Evolutionary conservation across 1,140 invertebrate species (phyloP).

Genomic region (Eufriesea mexicana): DNA sequence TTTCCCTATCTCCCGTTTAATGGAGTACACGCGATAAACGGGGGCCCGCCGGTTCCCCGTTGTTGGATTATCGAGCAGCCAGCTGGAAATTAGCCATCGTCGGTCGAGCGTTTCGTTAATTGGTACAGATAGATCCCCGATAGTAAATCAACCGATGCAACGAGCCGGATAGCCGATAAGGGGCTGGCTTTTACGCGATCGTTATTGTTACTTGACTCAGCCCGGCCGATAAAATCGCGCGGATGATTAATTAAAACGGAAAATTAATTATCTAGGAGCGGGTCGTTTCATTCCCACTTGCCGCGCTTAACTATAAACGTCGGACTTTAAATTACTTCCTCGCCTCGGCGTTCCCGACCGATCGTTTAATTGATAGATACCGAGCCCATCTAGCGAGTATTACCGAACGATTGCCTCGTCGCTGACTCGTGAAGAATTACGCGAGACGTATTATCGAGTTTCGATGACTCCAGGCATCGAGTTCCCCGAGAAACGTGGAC

Average conservation of each 20-base stretch:
- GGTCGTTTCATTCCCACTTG: constrained; percentile 47
- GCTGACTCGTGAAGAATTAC: constrained; percentile 1
- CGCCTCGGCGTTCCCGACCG: constrained; percentile 39
- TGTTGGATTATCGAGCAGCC: not conserved
- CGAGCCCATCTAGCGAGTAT: constrained; percentile 46
- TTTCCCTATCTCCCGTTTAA: not conserved
- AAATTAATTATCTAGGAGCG: constrained; percentile 65
- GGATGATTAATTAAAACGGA: constrained; percentile 61
- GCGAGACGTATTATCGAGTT: no score
- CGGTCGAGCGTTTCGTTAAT: constrained; percentile 37
- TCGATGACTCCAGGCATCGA: no score
- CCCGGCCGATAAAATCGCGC: constrained; percentile 46
- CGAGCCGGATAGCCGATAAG: constrained; percentile 23
- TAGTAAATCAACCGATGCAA: constrained; percentile 5
- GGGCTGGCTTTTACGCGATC: constrained; percentile 30
- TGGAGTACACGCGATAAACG: not conserved
- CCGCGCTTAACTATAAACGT: constrained; percentile 51
- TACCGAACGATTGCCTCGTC: constrained; percentile 42
- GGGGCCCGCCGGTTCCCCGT: no score
- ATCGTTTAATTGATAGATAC: constrained; percentile 63
- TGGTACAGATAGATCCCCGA: constrained; percentile 5
- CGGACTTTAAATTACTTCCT: constrained; percentile 60
- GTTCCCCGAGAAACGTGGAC: no score
- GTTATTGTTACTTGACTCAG: constrained; percentile 33
- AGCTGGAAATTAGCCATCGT: not conserved